Conservation (phyloP, 2,113 vertebrate species). For the Dromas ardeola region DNA sequence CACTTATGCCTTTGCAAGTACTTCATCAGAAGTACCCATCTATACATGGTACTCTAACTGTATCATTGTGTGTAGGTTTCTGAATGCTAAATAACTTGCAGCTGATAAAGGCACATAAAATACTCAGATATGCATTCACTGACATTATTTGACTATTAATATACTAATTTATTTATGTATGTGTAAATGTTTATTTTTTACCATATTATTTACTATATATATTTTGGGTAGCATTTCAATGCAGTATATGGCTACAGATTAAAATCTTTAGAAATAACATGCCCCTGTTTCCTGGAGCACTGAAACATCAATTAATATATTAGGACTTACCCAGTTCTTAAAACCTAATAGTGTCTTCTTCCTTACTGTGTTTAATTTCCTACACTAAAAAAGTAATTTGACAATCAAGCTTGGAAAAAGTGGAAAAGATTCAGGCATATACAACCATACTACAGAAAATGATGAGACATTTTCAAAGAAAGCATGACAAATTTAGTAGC, state of each 20-base stretch:
- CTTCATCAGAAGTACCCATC: background rate
- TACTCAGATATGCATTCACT: background rate
- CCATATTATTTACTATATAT: background rate
- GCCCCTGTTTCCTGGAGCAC: background rate
- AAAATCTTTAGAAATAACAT: background rate
- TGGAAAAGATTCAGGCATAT: background rate
- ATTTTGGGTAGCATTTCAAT: background rate
- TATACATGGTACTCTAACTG: background rate
- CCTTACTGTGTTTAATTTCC: background rate
- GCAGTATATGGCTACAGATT: background rate
- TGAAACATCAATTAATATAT: background rate
- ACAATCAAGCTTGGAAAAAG: background rate
- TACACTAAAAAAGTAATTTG: background rate
- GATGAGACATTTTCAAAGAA: fast-evolving
- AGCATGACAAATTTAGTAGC: background rate
- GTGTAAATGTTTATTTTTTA: background rate
- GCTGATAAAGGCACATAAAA: background rate
- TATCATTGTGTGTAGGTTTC: background rate
- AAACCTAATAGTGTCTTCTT: background rate
- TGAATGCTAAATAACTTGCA: background rate
- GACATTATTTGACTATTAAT: background rate
- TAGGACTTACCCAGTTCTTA: background rate
- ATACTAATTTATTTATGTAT: background rate
- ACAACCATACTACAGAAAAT: background rate
- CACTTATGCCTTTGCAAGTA: background rate